Evolutionary conservation across 2,113 vertebrate genomes (phyloP), one percentile per base, ranked within the genome.

Genomic region (Pseudopipra pipra): DNA sequence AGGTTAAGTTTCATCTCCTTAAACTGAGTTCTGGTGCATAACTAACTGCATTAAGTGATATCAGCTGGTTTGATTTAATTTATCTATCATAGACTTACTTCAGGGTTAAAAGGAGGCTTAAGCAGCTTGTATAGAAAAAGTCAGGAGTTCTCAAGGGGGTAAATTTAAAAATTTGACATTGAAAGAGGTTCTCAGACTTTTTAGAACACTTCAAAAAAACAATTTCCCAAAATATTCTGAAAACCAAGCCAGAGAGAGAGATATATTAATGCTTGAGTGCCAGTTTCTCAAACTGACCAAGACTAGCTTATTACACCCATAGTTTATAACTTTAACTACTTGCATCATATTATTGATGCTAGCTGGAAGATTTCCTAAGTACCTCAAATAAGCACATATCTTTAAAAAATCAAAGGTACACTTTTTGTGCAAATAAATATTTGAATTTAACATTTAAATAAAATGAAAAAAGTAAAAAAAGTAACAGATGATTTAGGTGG

Each of bases 401-500:
- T 76, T 43, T 51, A 25, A 56, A 77, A 81, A 81, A 81, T 41
- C 14, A 41, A 28, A 71, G 13, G 13, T 59, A 43, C 0, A 1
- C 5, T 59, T 5, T 37, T 63, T 1, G 1, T 43, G 5, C 12
- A 80, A 88, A 61, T n/a, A 72, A 61, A 33, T 72, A 21, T 58
- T 68, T 16, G 43, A 3, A 11, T 77, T 81, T 58, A 91, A 52
- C 8, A 55, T 44, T 56, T 33, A 47, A 79, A 4, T 46, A 52
- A 90, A 79, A 74, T 49, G 1, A 20, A 35, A 71, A 17, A 47
- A 41, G 2, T 14, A 56, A 70, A 54, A 11, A 0, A 79, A 8
- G 13, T 39, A 68, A 82, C 4, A 68, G 28, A 51, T 2, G 0
- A 3, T 20, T 75, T 20, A 43, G 2, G 25, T 27, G 1, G 0